Evolutionary conservation across 2,113 vertebrate genomes (phyloP).

Genomic region (Cranoglanis bouderius): DNA sequence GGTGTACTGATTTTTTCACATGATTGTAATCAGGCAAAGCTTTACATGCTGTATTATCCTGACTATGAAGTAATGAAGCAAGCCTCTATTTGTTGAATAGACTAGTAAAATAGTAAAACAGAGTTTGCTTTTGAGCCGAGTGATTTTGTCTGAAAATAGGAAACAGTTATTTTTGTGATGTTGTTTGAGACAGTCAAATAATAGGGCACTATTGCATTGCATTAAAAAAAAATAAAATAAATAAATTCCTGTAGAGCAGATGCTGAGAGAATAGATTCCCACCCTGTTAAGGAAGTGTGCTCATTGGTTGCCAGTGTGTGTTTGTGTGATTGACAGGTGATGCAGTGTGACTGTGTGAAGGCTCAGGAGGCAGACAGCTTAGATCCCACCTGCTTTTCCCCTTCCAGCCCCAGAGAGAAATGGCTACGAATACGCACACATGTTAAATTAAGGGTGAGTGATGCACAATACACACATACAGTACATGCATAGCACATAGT

Average conservation of each 20-base stretch:
- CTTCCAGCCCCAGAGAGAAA: constrained; percentile 86
- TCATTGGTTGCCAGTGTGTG: constrained; percentile 24
- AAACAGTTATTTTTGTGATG: not conserved
- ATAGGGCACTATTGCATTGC: not conserved
- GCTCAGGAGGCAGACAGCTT: constrained; percentile 78
- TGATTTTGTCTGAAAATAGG: not conserved
- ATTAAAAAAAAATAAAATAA: not conserved
- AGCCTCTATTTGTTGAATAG: not conserved
- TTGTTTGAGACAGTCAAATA: not conserved
- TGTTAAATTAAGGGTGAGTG: constrained; percentile 87
- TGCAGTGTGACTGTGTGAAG: constrained; percentile 84
- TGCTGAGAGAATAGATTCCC: not conserved
- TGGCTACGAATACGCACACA: constrained; percentile 95
- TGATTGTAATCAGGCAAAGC: not conserved
- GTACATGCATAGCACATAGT: too few species aligned
- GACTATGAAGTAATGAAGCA: not conserved
- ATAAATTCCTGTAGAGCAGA: not conserved
- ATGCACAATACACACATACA: not conserved
- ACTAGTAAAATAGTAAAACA: not conserved
- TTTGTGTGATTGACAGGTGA: constrained; percentile 77
- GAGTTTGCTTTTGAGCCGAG: not conserved
- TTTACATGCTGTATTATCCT: not conserved
- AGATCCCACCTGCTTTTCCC: constrained; percentile 79
- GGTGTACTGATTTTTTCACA: too few species aligned
- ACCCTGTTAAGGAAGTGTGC: not conserved